Evolutionary conservation across 1,140 invertebrate species (phyloP), one percentile per base, ranked within the genome.

Genomic region (Caerostris darwini): DNA sequence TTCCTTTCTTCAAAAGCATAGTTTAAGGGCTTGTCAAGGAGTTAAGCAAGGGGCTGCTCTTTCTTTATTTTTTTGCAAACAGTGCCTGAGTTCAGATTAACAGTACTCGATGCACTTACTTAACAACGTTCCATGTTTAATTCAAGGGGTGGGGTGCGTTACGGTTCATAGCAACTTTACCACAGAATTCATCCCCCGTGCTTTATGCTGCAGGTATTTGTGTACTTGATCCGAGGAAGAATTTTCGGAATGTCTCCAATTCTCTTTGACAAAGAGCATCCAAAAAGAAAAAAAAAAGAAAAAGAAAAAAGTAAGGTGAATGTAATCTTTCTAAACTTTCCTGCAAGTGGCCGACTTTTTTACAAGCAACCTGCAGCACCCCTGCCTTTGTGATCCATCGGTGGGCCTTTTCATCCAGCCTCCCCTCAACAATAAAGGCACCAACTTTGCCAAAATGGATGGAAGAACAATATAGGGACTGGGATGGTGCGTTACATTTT

Each of bases 281-380:
- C 34, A 34, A 34, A 34, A 34, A 34, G 34, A 34, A 34, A 34
- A 34, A 34, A 34, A 34, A 34, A 34, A 34, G 2, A 34, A 34
- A 34, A 34, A 34, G 34, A 34, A 34, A 34, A 34, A 54, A 12
- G n/a, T 57, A 53, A 67, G 34, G 61, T n/a, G 56, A 81, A 91
- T 53, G 58, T 77, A 91, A 91, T 82, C 69, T 14, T 61, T 91
- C 71, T 61, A 91, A 91, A 91, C 90, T 91, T 89, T 69, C 90
- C 90, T 91, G 57, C 90, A 91, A 91, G 90, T 91, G 90, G 90
- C n/a, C 50, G 19, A 54, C 14, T 91, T 91, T 82, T 82, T 81
- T 58, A 50, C 83, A 4, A 57, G 34, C 69, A 91, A 91, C 90
- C 90, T 91, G 90, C 56, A 82, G 56, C 90, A 91, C 69, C 71